These are phyloP conservation scores for Calonectris borealis DNA, from an alignment of 2,113 vertebrate genomes.

Conservation along the genomic window DNA sequence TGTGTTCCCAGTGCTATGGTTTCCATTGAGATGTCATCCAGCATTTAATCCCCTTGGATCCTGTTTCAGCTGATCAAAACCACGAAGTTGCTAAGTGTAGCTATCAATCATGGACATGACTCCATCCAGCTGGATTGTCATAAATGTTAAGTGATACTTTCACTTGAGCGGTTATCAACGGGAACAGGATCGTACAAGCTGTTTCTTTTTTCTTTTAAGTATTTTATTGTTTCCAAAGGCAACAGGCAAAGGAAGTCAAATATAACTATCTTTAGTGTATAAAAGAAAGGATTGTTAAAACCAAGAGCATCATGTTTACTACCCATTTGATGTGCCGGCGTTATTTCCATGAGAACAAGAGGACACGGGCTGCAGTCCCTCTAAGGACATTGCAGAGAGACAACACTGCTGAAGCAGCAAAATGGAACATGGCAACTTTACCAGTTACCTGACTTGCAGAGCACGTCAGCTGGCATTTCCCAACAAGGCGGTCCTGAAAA, in stretches of 20 bases:
- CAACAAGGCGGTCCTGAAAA: not conserved
- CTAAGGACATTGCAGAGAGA: not conserved
- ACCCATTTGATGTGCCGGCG: rapidly evolving
- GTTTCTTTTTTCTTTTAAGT: not conserved
- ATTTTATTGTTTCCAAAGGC: constrained; percentile 3
- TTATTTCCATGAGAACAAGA: not conserved
- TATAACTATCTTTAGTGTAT: not conserved
- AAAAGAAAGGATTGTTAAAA: not conserved
- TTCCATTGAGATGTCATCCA: constrained; percentile 65
- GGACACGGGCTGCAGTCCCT: not conserved
- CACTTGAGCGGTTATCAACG: not conserved
- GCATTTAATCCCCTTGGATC: constrained; percentile 41
- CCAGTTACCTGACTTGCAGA: not conserved
- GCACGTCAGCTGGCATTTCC: not conserved
- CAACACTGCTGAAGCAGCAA: not conserved
- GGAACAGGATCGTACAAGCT: not conserved
- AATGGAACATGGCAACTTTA: not conserved
- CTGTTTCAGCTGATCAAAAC: constrained; percentile 48
- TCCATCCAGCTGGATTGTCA: constrained; percentile 27
- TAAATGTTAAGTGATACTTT: not conserved
- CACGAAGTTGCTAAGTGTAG: constrained; percentile 12
- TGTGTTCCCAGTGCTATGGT: not conserved
- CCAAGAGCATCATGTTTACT: not conserved
- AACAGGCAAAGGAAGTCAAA: not conserved
- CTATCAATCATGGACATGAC: constrained; percentile 25